A percentile compares a stretch with the other conserved stretches of the same genome.
Conservation (phyloP, 2,888 invertebrate genomes). For the Tenthredo distinguenda region DNA sequence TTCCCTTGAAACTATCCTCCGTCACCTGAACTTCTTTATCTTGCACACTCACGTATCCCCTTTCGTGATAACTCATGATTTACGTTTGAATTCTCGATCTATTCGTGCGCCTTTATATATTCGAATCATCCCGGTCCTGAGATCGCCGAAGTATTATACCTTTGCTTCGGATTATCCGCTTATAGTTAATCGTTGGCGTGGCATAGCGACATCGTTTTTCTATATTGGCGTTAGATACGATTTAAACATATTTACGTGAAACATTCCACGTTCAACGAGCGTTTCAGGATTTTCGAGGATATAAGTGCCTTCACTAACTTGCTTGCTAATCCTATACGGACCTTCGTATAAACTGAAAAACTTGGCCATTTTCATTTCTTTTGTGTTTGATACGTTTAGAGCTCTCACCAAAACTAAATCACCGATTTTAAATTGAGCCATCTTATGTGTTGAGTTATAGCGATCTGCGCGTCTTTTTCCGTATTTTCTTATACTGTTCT, state of each 20-base stretch:
- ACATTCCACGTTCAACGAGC: not conserved
- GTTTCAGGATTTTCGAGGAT: not conserved
- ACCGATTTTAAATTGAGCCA: not conserved
- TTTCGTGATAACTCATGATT: too few species aligned
- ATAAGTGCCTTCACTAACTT: not conserved
- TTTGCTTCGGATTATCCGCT: too few species aligned
- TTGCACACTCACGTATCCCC: too few species aligned
- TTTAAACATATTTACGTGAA: not conserved
- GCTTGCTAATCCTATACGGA: not conserved
- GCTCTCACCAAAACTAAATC: not conserved
- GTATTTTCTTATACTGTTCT: not conserved
- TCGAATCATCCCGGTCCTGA: too few species aligned
- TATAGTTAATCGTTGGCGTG: too few species aligned
- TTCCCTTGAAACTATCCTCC: too few species aligned
- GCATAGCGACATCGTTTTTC: too few species aligned
- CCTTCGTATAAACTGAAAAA: conserved; percentile 1
- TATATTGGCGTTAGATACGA: not conserved
- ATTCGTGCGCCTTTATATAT: too few species aligned
- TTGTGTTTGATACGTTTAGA: not conserved
- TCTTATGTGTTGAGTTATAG: not conserved
- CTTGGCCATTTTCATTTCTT: not conserved
- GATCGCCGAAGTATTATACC: too few species aligned
- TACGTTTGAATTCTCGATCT: too few species aligned
- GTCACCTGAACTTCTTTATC: too few species aligned
- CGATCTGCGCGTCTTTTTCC: not conserved